Evolutionary conservation across 2,888 invertebrate species (phyloP), one percentile per base, ranked within the genome.

Genomic region (Hetaerina titia): DNA sequence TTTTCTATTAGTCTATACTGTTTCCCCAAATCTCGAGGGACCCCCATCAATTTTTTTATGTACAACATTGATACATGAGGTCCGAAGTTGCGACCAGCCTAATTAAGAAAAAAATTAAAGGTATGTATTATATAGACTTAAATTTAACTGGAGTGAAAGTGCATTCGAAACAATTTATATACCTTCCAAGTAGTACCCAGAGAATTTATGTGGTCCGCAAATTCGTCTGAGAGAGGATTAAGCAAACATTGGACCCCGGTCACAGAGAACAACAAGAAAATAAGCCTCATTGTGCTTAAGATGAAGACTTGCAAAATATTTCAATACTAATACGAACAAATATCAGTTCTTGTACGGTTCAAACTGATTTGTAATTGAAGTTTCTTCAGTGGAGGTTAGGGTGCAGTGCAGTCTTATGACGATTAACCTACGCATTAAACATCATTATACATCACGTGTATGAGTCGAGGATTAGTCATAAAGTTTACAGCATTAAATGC

Each of bases 51-150:
- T 95, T 97, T 96, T 95, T 96, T 97, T 89, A 99, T 97, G 96
- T 98, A 98, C 0, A 97, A 96, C 96, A 97, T 97, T 0, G 98
- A 97, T 2, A 97, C 97, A 13, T 97, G 96, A 69, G 97, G 96
- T 45, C 97, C 97, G 96, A 98, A 99, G 97, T 98, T 99, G 95
- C 98, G 97, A 19, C 98, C 98, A 95, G 98, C 98, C 97, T 98
- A 95, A 45, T 96, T 81, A 96, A 95, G 69, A 94, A 19, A 95
- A 88, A 57, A 57, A 19, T 56, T 89, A 95, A 17, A 95, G 90
- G 90, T 64, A 57, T 31, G 25, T 4, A 95, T 63, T 11, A 89
- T 0, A 6, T 89, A 11, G 19, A 89, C 11, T 19, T 2, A 58
- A 57, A 11, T 45, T 45, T 13, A 8, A 58, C 22, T 89, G 1